phyloP scores from a whole-genome alignment of 2,113 vertebrate genomes.

The Cichladusa arquata region DNA sequence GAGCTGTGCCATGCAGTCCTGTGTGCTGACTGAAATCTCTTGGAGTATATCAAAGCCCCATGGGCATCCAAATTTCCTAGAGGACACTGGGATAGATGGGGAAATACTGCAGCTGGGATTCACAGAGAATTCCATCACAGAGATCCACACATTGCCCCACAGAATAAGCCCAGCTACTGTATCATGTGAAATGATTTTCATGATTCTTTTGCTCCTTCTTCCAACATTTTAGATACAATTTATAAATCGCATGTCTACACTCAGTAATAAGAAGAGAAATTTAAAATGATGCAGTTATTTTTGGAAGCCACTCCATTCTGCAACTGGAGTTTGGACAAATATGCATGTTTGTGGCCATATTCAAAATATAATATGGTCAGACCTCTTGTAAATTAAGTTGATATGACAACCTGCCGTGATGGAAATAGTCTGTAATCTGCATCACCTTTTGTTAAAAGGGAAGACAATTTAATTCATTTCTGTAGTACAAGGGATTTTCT shows the following conservation, averaged over 20 bases:
- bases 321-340: not conserved
- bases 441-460: not conserved
- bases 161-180: not conserved
- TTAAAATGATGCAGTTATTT: not conserved
- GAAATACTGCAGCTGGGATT: not conserved
- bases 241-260: not conserved
- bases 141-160: not conserved
- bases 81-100: not conserved
- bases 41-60: not conserved
- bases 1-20: not conserved
- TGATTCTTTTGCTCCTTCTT: not conserved
- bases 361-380: not conserved
- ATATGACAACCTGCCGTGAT: not conserved
- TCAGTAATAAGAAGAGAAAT: not conserved
- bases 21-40: not conserved
- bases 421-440: not conserved
- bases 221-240: not conserved
- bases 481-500: not conserved
- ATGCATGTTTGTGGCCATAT: not conserved
- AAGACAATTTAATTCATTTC: not conserved
- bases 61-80: not conserved
- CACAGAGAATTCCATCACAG: not conserved
- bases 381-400: not conserved
- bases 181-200: not conserved
- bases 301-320: not conserved